Percentiles rank a stretch among this genome's conserved stretches.
phyloP scores from a whole-genome alignment of 2,113 vertebrate genomes.

The Sturnira hondurensis region DNA sequence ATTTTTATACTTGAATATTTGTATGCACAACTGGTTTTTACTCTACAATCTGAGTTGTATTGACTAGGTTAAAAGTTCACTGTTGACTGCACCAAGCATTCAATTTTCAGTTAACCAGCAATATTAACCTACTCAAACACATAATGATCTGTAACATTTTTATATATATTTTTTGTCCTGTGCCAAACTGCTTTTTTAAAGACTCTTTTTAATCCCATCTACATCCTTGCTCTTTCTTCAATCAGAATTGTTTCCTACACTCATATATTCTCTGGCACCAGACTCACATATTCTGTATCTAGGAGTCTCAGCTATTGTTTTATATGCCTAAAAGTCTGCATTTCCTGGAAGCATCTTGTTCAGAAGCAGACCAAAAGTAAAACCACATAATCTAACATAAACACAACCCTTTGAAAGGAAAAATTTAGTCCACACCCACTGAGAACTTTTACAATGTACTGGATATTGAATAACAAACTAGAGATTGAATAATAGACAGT shows the following conservation, averaged over 20 bases:
- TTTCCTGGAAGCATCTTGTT: slow-evolving; percentile 22
- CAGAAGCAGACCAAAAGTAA: neutral
- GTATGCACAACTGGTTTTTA: neutral
- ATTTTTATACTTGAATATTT: slow-evolving; percentile 26
- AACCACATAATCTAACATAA: slow-evolving; percentile 30
- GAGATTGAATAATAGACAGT: neutral
- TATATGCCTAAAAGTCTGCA: neutral
- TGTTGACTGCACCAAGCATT: neutral
- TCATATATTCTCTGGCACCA: neutral
- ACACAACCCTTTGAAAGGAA: neutral
- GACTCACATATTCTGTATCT: neutral
- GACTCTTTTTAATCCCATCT: neutral
- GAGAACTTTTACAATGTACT: neutral
- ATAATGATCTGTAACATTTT: slow-evolving; percentile 1
- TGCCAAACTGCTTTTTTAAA: neutral
- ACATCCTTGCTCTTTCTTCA: neutral
- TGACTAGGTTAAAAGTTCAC: neutral
- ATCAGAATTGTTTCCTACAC: neutral
- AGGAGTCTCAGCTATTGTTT: neutral
- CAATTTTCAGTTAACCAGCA: neutral
- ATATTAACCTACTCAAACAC: neutral
- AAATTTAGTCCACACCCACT: neutral
- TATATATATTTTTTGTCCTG: neutral
- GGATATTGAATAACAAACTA: neutral
- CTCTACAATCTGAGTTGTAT: neutral